Percentiles rank a stretch among this genome's conserved stretches.
These are phyloP conservation scores for Porites lobata DNA, from an alignment of 92 coral and sea anemone genomes.

Conservation along the genomic window DNA sequence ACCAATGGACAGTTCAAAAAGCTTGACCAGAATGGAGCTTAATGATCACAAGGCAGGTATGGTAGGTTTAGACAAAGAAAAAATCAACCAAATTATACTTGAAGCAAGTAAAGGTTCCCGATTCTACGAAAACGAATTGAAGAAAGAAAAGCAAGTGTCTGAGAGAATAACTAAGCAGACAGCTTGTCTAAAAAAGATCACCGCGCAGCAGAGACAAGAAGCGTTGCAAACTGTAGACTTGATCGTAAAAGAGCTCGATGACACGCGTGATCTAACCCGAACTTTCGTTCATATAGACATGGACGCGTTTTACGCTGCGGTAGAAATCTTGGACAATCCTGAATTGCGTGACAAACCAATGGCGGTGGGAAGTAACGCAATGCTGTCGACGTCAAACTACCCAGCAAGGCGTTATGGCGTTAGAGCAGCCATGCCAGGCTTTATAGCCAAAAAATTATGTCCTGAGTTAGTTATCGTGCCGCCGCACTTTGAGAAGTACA, in stretches of 20 bases:
- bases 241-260: constrained; percentile 85
- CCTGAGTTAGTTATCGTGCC: constrained; percentile 91
- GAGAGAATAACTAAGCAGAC: constrained; percentile 81
- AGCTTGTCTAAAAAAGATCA: constrained; percentile 64
- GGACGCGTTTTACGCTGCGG: constrained; percentile 99
- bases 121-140: constrained; percentile 91
- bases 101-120: constrained; percentile 98
- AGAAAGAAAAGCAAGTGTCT: constrained; percentile 89
- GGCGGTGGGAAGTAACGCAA: constrained; percentile 95
- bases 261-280: constrained; percentile 89
- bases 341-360: constrained; percentile 90
- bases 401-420: constrained; percentile 95
- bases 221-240: constrained; percentile 78
- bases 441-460: constrained; percentile 95
- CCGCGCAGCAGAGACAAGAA: constrained; percentile 71
- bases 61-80: constrained; percentile 93
- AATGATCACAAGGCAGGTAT: constrained; percentile 98
- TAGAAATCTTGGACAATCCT: constrained; percentile 85
- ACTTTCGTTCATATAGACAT: constrained; percentile 95
- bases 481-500: constrained; percentile 85
- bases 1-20: constrained; percentile 15
- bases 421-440: constrained; percentile 99
- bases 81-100: constrained; percentile 91
- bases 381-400: constrained; percentile 97
- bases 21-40: constrained; percentile 91